A percentile compares a stretch with the other conserved stretches of the same genome.
phyloP scores from a whole-genome alignment of 2,888 invertebrate species.

The Prosapia bicincta region DNA sequence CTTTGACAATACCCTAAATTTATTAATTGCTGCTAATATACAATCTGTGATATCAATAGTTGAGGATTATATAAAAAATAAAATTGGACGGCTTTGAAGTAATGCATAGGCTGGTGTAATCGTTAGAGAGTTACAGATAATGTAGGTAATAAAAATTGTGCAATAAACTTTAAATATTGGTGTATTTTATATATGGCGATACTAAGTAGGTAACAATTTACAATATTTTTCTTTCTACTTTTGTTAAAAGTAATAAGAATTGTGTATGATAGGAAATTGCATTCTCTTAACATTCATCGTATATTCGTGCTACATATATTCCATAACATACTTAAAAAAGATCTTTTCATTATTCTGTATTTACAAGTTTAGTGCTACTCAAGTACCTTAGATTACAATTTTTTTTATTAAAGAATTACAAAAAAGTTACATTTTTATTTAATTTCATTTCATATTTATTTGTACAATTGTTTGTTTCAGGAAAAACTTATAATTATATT shows the following conservation, averaged over 20 bases:
- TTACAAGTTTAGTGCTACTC: too few relatives aligned
- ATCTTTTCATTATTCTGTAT: too few relatives aligned
- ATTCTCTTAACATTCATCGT: neutral
- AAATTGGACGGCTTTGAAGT: neutral
- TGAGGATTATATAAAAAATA: neutral
- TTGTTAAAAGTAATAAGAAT: too few relatives aligned
- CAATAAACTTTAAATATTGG: neutral
- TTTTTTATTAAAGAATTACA: too few relatives aligned
- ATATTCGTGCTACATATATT: neutral
- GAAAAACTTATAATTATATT: too few relatives aligned
- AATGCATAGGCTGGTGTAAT: neutral
- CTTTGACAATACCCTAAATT: too few relatives aligned
- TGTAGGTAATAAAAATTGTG: neutral
- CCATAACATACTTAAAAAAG: neutral
- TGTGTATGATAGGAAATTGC: too few relatives aligned
- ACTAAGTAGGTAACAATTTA: neutral
- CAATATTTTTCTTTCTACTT: too few relatives aligned
- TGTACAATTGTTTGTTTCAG: too few relatives aligned
- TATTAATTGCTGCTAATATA: neutral
- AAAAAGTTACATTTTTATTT: too few relatives aligned
- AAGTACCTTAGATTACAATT: too few relatives aligned
- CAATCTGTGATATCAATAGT: neutral
- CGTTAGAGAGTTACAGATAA: neutral
- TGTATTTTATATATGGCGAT: neutral
- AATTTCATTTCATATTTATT: too few relatives aligned